A percentile compares a stretch with the other conserved stretches of the same genome.
Conservation (phyloP, 2,797 vertebrate species). For the Pteropus rufus region DNA sequence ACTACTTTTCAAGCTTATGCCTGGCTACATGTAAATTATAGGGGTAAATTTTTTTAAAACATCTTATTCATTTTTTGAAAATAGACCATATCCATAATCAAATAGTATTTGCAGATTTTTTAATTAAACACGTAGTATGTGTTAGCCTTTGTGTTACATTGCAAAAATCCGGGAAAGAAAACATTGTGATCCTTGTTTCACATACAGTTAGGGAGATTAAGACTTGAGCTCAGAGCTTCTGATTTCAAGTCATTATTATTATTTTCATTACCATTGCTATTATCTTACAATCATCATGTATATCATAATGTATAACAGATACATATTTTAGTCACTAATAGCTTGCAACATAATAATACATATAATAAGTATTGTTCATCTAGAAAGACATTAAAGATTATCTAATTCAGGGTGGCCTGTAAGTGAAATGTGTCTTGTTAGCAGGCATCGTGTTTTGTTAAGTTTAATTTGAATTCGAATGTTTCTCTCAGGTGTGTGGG, state of each 20-base stretch:
- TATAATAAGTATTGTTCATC: not conserved
- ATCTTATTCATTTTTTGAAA: not conserved
- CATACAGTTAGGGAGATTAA: not conserved
- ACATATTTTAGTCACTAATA: not conserved
- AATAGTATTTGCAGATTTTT: not conserved
- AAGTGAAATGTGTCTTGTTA: not conserved
- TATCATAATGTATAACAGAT: not conserved
- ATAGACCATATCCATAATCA: not conserved
- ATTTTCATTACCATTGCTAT: not conserved
- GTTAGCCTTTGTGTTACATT: not conserved
- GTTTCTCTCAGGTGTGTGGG: not conserved
- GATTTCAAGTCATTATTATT: not conserved
- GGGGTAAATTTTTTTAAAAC: not conserved
- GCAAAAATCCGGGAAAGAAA: not conserved
- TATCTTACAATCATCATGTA: not conserved
- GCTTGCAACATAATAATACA: not conserved
- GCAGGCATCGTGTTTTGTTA: not conserved
- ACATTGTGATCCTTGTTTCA: not conserved
- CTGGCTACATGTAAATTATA: not conserved
- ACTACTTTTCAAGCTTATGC: not conserved
- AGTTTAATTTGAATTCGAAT: not conserved
- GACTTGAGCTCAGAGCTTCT: not conserved
- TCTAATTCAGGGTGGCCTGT: not conserved
- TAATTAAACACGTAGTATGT: not conserved
- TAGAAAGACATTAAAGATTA: not conserved